phyloP scores from a whole-genome alignment of 2,113 vertebrate species.

The Microcebus tavaratra region DNA sequence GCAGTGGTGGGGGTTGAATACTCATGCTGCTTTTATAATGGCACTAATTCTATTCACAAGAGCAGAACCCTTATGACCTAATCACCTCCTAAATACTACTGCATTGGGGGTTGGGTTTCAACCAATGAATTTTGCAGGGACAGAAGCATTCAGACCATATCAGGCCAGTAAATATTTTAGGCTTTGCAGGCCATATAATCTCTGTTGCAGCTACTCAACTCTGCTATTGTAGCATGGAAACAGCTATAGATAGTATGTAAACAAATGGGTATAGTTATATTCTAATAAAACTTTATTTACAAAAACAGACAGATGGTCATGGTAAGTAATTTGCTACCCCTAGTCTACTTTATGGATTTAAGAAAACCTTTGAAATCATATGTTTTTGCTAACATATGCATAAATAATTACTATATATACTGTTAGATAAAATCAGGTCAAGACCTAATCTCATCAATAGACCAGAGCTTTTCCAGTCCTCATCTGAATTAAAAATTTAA shows the following conservation, averaged over 20 bases:
- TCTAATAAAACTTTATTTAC: not conserved
- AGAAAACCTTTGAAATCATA: not conserved
- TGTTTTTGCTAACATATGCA: not conserved
- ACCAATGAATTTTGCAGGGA: not conserved
- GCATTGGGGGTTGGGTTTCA: not conserved
- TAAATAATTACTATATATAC: not conserved
- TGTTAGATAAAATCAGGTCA: not conserved
- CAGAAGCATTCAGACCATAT: not conserved
- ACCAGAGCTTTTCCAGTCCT: not conserved
- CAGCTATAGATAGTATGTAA: not conserved
- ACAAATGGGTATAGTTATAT: not conserved
- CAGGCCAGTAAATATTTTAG: not conserved
- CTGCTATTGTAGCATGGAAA: not conserved
- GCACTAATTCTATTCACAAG: not conserved
- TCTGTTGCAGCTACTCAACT: not conserved
- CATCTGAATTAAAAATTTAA: not conserved
- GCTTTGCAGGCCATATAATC: not conserved
- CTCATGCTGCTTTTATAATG: not conserved
- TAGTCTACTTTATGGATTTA: not conserved
- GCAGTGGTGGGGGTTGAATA: no score
- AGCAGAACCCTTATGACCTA: not conserved
- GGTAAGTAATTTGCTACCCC: not conserved
- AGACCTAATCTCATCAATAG: not conserved
- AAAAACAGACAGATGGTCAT: not conserved
- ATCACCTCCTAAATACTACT: not conserved